These are phyloP conservation scores for Bombus soroeensis DNA, from an alignment of 1,140 invertebrate genomes.

Conservation along the genomic window DNA sequence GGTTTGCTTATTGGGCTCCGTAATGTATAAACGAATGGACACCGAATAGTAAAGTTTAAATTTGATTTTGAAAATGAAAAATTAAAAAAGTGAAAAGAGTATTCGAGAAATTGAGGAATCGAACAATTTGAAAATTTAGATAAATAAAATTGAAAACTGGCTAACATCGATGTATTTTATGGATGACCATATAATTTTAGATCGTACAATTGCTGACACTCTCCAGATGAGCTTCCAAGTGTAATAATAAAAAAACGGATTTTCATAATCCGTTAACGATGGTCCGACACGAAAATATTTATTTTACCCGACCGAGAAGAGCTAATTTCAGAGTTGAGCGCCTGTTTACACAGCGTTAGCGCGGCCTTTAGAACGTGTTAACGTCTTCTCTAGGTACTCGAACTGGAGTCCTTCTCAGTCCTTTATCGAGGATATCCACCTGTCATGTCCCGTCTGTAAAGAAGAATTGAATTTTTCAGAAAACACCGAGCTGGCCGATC, in stretches of 20 bases:
- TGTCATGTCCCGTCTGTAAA: conserved; percentile 40
- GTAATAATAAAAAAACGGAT: conserved; percentile 23
- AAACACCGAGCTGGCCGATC: conserved; percentile 21
- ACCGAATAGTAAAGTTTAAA: neutral
- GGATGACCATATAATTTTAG: neutral
- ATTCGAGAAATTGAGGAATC: neutral
- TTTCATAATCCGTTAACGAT: conserved; percentile 68
- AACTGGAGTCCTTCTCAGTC: conserved; percentile 41
- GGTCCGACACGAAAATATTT: conserved; percentile 69
- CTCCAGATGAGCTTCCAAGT: neutral
- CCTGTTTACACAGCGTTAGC: conserved; percentile 65
- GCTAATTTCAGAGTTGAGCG: conserved; percentile 65
- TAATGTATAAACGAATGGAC: neutral
- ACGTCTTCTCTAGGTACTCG: conserved; percentile 62
- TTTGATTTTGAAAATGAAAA: neutral
- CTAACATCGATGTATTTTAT: neutral
- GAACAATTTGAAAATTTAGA: neutral
- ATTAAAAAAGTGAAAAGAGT: too few species aligned
- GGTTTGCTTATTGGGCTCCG: neutral
- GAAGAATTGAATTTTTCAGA: conserved; percentile 43
- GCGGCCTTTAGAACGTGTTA: conserved; percentile 59
- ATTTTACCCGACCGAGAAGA: conserved; percentile 59
- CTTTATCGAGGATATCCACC: conserved; percentile 60
- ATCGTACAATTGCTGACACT: neutral
- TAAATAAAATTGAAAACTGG: neutral